Evolutionary conservation across 2,888 invertebrate species (phyloP), one percentile per base, ranked within the genome.

Genomic region (Phortica magna): DNA sequence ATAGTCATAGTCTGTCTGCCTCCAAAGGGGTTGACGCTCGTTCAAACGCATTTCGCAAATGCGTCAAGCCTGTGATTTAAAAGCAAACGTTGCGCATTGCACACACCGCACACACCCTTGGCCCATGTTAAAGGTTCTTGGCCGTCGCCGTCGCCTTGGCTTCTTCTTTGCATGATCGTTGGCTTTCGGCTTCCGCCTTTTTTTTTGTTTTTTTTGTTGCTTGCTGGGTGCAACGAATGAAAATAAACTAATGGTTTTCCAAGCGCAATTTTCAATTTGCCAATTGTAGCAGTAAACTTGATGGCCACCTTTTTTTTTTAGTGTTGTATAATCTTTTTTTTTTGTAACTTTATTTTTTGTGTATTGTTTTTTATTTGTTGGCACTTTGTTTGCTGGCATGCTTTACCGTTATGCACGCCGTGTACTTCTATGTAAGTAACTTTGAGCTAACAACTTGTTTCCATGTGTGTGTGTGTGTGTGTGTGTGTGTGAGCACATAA

Each of bases 271-370:
- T 88, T 88, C 88, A 87, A 87, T 87, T 87, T 87, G 88, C 86
- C 88, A 87, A 88, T 88, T 87, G 88, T 85, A 86, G 86, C 86
- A 87, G 86, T 87, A 88, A 87, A 85, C 76, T 80, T 87, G 81
- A 81, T 88, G 85, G 87, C 85, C 84, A 41, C 10, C 22, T 61
- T 61, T 5, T 61, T 59, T 59, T 59, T n/a, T 59, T 9, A 14
- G 10, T 57, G 9, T 57, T 57, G 5, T 59, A 17, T 31, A 31
- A 31, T 31, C 5, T 31, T 3, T 31, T 31, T 31, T 31, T 31
- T 12, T 48, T n/a, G n/a, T n/a, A n/a, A n/a, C n/a, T n/a, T 31
- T 31, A 31, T 31, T 53, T 53, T 53, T 53, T 53, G 3, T 10
- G 3, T 53, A 5, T 53, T 53, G 53, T 53, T 53, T 53, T 2